Evolutionary conservation across 2,113 vertebrate species (phyloP).

Genomic region (Nycticorax nycticorax): DNA sequence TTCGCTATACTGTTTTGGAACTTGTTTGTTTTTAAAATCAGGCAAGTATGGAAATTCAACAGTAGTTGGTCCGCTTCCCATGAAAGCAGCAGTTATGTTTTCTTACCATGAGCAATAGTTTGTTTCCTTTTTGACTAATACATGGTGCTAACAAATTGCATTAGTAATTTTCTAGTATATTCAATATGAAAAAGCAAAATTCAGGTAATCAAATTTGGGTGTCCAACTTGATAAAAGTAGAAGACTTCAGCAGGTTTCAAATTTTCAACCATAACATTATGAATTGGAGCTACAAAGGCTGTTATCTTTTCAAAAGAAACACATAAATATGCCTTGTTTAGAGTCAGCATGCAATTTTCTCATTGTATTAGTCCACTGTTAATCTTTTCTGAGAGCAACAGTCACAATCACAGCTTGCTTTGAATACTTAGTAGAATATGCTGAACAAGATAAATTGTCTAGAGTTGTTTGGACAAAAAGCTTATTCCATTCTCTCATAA

Average conservation of each 20-base stretch:
- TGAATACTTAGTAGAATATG: neutral
- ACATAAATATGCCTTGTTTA: neutral
- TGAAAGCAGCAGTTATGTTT: neutral
- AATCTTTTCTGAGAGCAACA: neutral
- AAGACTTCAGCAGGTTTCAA: neutral
- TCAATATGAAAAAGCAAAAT: neutral
- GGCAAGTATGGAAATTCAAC: neutral
- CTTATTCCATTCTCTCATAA: neutral
- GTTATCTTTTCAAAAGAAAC: neutral
- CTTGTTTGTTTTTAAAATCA: neutral
- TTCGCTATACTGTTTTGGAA: neutral
- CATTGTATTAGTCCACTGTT: neutral
- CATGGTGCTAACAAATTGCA: neutral
- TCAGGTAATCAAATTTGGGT: neutral
- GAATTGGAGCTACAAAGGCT: neutral
- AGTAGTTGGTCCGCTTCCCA: neutral
- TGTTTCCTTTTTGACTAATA: neutral
- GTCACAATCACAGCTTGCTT: neutral
- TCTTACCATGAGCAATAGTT: neutral
- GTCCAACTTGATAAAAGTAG: neutral
- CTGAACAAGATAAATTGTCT: neutral
- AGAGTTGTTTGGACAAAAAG: neutral
- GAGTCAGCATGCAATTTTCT: neutral
- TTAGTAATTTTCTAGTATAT: neutral
- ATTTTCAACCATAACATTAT: neutral